Evolutionary conservation across 2,113 vertebrate species (phyloP).

Genomic region (Grantiella picta): DNA sequence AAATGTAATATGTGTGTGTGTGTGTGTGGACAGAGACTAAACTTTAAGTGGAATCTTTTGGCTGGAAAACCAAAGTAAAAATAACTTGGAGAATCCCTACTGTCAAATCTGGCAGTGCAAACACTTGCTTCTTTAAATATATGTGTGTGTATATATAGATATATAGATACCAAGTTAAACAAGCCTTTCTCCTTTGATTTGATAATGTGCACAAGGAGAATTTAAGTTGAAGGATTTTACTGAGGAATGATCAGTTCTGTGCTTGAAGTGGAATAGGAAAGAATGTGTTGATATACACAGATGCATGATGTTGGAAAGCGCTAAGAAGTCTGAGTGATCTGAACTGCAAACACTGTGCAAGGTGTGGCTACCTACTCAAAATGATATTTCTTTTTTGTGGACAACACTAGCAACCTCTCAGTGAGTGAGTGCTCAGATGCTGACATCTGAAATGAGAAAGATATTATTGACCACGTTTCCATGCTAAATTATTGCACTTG

Average conservation of each 20-base stretch:
- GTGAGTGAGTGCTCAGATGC: neutral
- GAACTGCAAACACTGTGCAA: neutral
- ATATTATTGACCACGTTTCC: neutral
- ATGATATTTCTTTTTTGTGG: neutral
- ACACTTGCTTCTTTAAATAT: neutral
- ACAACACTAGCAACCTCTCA: neutral
- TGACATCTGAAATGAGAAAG: neutral
- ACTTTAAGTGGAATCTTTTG: neutral
- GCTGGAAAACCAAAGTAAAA: neutral
- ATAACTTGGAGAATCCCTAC: neutral
- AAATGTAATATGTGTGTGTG: neutral
- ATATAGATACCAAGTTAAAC: neutral
- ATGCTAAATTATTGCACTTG: neutral
- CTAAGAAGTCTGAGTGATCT: neutral
- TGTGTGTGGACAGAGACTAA: neutral
- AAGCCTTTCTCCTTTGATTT: neutral
- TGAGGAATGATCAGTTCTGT: neutral
- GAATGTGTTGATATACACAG: neutral
- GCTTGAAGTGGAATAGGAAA: slow-evolving; percentile 3
- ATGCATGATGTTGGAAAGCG: neutral
- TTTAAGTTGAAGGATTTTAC: neutral
- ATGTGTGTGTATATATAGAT: neutral
- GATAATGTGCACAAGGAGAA: neutral
- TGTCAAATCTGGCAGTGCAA: neutral
- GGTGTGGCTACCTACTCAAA: neutral